These are phyloP conservation scores for Hipposideros larvatus DNA, from an alignment of 2,797 vertebrate genomes.

Conservation along the genomic window DNA sequence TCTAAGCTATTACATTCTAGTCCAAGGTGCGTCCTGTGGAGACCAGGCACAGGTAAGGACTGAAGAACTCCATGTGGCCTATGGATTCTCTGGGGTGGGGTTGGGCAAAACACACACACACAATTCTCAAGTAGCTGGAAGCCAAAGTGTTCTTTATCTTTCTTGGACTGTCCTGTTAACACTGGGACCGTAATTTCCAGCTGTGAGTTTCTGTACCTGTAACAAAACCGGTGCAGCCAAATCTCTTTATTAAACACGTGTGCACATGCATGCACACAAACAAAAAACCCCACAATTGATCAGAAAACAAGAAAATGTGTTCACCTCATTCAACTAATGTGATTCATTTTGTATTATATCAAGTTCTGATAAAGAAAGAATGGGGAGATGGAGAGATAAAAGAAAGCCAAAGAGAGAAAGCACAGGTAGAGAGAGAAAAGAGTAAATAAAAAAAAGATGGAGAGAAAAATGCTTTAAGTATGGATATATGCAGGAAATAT, in stretches of 20 bases:
- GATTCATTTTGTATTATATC: not conserved
- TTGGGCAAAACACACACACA: not conserved
- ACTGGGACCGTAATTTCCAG: not conserved
- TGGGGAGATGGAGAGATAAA: not conserved
- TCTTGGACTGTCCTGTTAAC: not conserved
- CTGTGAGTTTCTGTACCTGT: not conserved
- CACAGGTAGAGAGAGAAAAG: not conserved
- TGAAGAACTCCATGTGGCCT: not conserved
- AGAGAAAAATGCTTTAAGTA: not conserved
- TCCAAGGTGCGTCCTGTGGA: not conserved
- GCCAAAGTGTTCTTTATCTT: not conserved
- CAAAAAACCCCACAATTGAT: not conserved
- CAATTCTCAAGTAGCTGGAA: not conserved
- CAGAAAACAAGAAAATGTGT: not conserved
- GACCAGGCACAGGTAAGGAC: not conserved
- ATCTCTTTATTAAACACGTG: not conserved
- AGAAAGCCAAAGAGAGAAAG: not conserved
- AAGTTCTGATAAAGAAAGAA: not conserved
- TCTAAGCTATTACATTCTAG: not conserved
- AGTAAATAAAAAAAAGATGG: not conserved
- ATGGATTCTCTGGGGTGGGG: not conserved
- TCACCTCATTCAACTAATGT: not conserved
- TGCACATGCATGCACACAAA: not conserved
- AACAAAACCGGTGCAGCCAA: not conserved
- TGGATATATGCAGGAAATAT: not conserved